These are phyloP conservation scores for Champsocephalus esox DNA, from an alignment of 2,797 vertebrate species.

Conservation along the genomic window DNA sequence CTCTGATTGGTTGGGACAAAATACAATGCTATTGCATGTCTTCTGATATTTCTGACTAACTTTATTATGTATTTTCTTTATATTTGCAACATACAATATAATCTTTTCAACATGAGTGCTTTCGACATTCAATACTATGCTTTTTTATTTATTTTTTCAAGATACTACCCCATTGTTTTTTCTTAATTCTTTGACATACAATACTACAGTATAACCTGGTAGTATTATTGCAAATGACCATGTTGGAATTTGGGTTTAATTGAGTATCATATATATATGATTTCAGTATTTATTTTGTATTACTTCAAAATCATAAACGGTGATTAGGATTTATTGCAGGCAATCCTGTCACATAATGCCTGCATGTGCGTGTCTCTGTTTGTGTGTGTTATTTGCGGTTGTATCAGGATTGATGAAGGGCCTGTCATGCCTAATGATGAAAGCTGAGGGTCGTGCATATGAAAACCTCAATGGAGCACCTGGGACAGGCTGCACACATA, in stretches of 20 bases:
- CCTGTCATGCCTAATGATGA: slow-evolving; percentile 66
- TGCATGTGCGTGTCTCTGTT: slow-evolving; percentile 8
- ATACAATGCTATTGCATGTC: no score
- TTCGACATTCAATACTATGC: no score
- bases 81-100: no score
- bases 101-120: no score
- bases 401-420: slow-evolving; percentile 61
- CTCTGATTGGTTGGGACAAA: no score
- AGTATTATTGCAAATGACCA: not conserved
- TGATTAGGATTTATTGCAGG: slow-evolving; percentile 27
- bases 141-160: no score
- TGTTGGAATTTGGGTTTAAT: not conserved
- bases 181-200: no score
- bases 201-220: not conserved
- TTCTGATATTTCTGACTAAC: no score
- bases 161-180: no score
- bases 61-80: no score
- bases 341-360: not conserved
- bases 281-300: not conserved
- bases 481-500: slow-evolving; percentile 42
- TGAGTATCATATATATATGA: not conserved
- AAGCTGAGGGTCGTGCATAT: slow-evolving; percentile 70
- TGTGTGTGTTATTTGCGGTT: slow-evolving; percentile 8
- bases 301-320: slow-evolving; percentile 10
- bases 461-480: slow-evolving; percentile 70